Evolutionary conservation across 2,888 invertebrate species (phyloP).

Genomic region (Trachelus tabidus): DNA sequence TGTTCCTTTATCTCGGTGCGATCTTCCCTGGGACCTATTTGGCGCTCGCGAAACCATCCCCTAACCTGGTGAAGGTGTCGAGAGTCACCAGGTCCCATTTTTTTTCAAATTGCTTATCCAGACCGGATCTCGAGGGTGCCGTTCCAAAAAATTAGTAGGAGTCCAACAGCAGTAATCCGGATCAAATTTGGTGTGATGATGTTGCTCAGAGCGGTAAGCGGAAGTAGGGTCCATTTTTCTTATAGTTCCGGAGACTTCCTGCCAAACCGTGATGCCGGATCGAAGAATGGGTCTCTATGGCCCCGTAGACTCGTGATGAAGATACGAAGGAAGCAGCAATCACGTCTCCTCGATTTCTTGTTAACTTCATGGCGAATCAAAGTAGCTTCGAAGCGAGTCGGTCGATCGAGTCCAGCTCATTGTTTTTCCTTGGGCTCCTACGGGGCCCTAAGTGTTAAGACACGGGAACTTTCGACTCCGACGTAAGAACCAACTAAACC

Average conservation of each 20-base stretch:
- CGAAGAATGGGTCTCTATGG: background rate
- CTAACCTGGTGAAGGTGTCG: background rate
- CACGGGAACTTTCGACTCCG: background rate
- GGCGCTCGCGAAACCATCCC: background rate
- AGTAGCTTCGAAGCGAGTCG: slow-evolving; percentile 40
- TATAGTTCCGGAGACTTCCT: background rate
- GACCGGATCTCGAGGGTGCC: background rate
- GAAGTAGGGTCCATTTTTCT: background rate
- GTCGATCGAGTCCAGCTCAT: slow-evolving; percentile 47
- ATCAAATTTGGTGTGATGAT: background rate
- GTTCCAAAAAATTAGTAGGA: background rate
- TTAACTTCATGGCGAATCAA: slow-evolving; percentile 55
- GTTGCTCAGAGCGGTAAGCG: background rate
- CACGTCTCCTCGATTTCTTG: slow-evolving; percentile 44
- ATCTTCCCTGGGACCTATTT: background rate
- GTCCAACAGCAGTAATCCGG: background rate
- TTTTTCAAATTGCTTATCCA: background rate
- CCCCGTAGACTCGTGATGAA: background rate
- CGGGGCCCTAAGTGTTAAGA: slow-evolving; percentile 25
- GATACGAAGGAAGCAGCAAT: slow-evolving; percentile 33
- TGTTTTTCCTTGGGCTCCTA: slow-evolving; percentile 44
- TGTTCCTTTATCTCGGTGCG: slow-evolving; percentile 3
- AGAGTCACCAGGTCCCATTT: background rate
- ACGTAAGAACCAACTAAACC: slow-evolving; percentile 11
- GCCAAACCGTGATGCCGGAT: background rate